phyloP scores from a whole-genome alignment of 1,140 invertebrate species.

The Drosophila arizonae region DNA sequence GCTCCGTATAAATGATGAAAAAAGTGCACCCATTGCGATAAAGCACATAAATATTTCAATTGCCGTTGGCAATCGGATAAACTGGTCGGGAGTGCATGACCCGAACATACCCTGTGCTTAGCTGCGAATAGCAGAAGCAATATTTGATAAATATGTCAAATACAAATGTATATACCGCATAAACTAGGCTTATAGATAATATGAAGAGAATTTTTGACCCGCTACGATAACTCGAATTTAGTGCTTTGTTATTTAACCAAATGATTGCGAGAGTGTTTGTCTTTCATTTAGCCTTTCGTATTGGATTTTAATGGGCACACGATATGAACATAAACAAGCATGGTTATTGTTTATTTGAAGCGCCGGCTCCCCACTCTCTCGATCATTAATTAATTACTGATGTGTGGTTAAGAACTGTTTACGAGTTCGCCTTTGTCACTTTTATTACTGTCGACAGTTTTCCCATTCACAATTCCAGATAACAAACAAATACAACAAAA shows the following conservation, averaged over 20 bases:
- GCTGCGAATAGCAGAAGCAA: too few relatives aligned
- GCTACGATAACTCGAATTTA: too few relatives aligned
- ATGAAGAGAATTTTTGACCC: too few relatives aligned
- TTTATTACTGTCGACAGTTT: constrained; percentile 27
- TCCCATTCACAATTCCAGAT: constrained; percentile 19
- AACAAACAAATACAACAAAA: constrained; percentile 2
- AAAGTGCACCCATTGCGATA: constrained; percentile 9
- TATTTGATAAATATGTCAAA: too few relatives aligned
- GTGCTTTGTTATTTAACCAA: too few relatives aligned
- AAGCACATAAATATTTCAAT: constrained; percentile 24
- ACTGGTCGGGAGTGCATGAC: neutral
- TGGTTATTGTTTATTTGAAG: constrained; percentile 25
- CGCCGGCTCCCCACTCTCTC: neutral
- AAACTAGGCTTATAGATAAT: too few relatives aligned
- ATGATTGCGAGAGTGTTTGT: too few relatives aligned
- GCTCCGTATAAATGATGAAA: constrained; percentile 14
- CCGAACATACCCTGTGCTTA: too few relatives aligned
- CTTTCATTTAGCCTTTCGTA: too few relatives aligned
- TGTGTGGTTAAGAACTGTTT: constrained; percentile 26
- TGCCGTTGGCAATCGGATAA: constrained; percentile 20
- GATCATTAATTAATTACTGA: constrained; percentile 33
- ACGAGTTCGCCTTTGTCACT: neutral
- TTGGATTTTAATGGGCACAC: neutral
- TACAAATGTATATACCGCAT: too few relatives aligned
- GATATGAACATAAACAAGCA: neutral